Base-by-base conservation (phyloP, 1,140 invertebrate genomes). In the Drosophila ohnishii region DNA sequence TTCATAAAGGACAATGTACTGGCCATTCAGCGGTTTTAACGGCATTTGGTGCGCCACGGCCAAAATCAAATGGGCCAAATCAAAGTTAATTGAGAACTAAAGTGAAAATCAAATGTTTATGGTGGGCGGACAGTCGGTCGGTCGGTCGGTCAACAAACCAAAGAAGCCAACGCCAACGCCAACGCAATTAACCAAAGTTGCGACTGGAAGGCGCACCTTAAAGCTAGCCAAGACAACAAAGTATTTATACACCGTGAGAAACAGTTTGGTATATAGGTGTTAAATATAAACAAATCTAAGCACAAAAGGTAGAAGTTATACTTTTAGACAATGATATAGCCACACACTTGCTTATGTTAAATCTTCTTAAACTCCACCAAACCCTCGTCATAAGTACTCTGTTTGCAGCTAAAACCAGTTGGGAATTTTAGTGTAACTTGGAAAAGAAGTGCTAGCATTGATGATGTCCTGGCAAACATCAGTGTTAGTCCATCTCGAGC, bases 71-170 rank as follows among this genome's bases (percentile, higher is more conserved):
- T 86, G 82, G 82, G 62, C 82, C 83, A 86, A 86, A 86, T 86
- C 83, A 86, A 86, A 86, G 78, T 86, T 86, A 86, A 86, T 86
- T 86, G 83, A 86, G 82, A 86, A 86, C 82, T 86, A 86, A 86
- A 86, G 82, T 87, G 83, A 86, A 87, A 86, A 86, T 86, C 82
- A 86, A 86, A 86, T 86, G 83, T 81, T 81, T 64, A 75, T 62
- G 57, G 51, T 64, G 69, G 37, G 69, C 75, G 76, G 82, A 57
- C 63, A 10, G 42, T 22, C n/a, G 5, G 60, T 42, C 44, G 1
- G 45, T 50, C 28, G 1, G 45, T 50, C 28, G 48, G 72, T 48
- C 82, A 59, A 64, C 47, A 50, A 53, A 57, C 66, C 45, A 65
- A 69, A 66, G 65, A 66, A 71, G 53, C 65, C 44, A 70, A 30